Evolutionary conservation across 2,113 vertebrate species (phyloP).

Genomic region (Hemichromis elongatus): DNA sequence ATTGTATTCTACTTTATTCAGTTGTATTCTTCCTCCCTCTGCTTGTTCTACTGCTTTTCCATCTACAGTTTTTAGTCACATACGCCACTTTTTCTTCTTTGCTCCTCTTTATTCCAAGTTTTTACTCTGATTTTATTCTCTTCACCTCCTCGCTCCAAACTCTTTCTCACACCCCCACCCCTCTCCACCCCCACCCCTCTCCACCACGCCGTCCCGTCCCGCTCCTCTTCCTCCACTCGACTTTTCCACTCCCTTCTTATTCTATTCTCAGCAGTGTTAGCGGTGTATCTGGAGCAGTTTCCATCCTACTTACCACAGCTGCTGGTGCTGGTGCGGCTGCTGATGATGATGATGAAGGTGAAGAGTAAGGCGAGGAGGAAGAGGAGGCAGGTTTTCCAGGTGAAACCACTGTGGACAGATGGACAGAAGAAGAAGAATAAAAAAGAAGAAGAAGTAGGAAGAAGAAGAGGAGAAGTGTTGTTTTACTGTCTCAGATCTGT

Average conservation of each 20-base stretch:
- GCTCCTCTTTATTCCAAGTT: not conserved
- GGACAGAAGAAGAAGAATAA: not conserved
- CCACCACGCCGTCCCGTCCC: not conserved
- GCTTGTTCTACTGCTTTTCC: not conserved
- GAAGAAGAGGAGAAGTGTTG: slow-evolving; percentile 12
- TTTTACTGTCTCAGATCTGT: slow-evolving; percentile 43
- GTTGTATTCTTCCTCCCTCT: not conserved
- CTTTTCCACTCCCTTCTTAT: not conserved
- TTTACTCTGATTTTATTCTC: not conserved
- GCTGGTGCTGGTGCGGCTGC: not conserved
- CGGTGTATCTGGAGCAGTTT: slow-evolving; percentile 58
- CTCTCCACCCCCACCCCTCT: accelerated
- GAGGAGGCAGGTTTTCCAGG: slow-evolving; percentile 26
- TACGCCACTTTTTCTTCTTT: not conserved
- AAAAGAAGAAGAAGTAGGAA: not conserved
- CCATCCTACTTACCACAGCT: slow-evolving; percentile 62
- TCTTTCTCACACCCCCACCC: not conserved
- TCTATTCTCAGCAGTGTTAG: slow-evolving; percentile 55
- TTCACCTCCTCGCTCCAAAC: not conserved
- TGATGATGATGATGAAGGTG: not conserved
- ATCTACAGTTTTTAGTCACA: not conserved
- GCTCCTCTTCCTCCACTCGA: not conserved
- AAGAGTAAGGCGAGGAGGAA: not conserved
- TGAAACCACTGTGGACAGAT: not conserved
- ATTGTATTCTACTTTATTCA: not conserved